These are phyloP conservation scores for Pelodytes ibericus DNA, from an alignment of 2,797 vertebrate genomes.

Conservation along the genomic window DNA sequence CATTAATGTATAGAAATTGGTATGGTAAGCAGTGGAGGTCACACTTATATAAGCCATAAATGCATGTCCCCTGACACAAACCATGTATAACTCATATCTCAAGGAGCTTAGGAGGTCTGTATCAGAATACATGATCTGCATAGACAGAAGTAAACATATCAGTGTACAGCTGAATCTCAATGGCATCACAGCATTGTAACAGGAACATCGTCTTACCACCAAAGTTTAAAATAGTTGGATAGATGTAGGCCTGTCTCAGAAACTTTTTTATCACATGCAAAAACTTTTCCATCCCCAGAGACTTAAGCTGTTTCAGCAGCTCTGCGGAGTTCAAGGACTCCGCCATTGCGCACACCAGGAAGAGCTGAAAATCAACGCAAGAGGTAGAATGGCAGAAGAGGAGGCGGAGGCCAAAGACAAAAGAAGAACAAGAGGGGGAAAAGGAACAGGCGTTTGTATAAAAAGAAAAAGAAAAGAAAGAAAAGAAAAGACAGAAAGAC, in stretches of 20 bases:
- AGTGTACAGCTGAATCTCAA: background rate
- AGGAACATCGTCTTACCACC: slow-evolving; percentile 79
- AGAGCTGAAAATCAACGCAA: slow-evolving; percentile 80
- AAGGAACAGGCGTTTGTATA: slow-evolving; percentile 68
- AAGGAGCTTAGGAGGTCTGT: background rate
- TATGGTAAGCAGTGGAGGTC: background rate
- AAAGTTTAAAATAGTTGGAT: slow-evolving; percentile 81
- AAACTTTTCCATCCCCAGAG: slow-evolving; percentile 81
- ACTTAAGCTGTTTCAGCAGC: slow-evolving; percentile 81
- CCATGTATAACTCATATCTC: background rate
- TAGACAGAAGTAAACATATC: background rate
- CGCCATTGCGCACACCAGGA: slow-evolving; percentile 81
- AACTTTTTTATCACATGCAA: slow-evolving; percentile 82
- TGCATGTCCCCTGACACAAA: background rate
- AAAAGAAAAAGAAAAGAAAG: slow-evolving; percentile 62
- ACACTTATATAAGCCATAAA: background rate
- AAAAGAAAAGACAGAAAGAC: slow-evolving; percentile 31
- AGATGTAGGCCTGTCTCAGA: slow-evolving; percentile 82
- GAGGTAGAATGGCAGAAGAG: slow-evolving; percentile 60
- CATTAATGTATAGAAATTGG: slow-evolving; percentile 67
- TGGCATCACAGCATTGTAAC: slow-evolving; percentile 43
- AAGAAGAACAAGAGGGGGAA: slow-evolving; percentile 54
- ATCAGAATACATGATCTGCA: background rate
- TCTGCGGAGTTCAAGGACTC: slow-evolving; percentile 81
- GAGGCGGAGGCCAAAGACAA: slow-evolving; percentile 57